A percentile compares a stretch with the other conserved stretches of the same genome.
These are phyloP conservation scores for Drosophila kikkawai DNA, from an alignment of 1,140 invertebrate genomes.

Conservation along the genomic window DNA sequence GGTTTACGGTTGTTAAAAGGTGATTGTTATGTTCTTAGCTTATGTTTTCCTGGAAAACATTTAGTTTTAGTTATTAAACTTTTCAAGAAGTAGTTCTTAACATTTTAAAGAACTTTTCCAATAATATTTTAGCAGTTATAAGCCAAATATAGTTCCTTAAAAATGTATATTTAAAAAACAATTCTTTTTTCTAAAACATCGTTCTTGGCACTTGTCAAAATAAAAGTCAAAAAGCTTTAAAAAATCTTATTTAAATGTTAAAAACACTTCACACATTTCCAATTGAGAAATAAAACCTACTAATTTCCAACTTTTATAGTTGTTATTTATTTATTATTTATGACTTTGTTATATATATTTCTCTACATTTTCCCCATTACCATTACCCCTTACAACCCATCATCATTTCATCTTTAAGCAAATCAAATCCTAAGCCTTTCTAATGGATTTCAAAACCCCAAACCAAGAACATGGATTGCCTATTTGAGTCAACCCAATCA, in stretches of 20 bases:
- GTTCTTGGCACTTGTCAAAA: no score
- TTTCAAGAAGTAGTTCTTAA: no score
- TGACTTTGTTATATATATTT: neutral
- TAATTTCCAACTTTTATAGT: neutral
- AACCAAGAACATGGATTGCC: slow-evolving; percentile 28
- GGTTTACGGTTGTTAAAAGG: neutral
- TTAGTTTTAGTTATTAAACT: neutral
- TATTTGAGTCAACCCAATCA: slow-evolving; percentile 21
- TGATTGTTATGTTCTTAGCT: no score
- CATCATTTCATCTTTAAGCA: slow-evolving; percentile 35
- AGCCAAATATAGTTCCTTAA: neutral
- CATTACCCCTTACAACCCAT: neutral
- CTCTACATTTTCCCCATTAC: neutral
- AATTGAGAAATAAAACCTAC: neutral
- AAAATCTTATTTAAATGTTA: neutral
- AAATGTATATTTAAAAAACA: neutral
- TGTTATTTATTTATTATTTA: neutral
- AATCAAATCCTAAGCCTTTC: slow-evolving; percentile 40
- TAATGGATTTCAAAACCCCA: slow-evolving; percentile 25
- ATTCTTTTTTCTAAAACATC: no score
- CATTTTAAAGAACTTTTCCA: no score
- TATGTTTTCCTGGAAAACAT: no score
- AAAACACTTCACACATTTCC: neutral
- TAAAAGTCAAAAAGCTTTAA: neutral
- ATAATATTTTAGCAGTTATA: no score